These are phyloP conservation scores for Apoda limacodes DNA, from an alignment of 2,888 invertebrate species.

Conservation along the genomic window DNA sequence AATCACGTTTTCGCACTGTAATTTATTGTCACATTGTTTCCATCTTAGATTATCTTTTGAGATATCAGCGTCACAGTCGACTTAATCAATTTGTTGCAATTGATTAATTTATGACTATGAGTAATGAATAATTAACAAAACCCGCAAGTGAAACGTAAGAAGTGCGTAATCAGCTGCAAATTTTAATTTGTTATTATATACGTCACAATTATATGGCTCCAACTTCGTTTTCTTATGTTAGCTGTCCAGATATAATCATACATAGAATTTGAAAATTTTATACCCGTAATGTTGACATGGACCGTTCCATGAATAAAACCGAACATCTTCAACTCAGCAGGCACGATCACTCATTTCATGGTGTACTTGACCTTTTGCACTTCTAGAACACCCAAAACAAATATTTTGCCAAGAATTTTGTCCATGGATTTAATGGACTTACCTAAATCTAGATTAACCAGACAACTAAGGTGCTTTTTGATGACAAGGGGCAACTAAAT, in stretches of 20 bases:
- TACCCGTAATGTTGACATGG: background rate
- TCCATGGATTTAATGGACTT: too few species aligned
- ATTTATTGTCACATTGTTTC: slow-evolving; percentile 16
- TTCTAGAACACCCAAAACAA: too few species aligned
- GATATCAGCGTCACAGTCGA: slow-evolving; percentile 33
- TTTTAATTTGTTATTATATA: background rate
- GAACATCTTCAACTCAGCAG: too few species aligned
- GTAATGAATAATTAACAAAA: slow-evolving; percentile 8
- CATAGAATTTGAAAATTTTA: slow-evolving; percentile 5
- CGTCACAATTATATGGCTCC: background rate
- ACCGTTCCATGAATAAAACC: too few species aligned
- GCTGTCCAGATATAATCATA: background rate
- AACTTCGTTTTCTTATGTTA: too few species aligned
- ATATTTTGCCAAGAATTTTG: too few species aligned
- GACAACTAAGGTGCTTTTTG: too few species aligned
- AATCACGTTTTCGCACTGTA: slow-evolving; percentile 15
- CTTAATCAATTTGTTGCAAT: slow-evolving; percentile 27
- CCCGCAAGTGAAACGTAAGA: background rate
- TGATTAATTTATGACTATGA: slow-evolving; percentile 23
- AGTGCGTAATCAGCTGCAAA: background rate
- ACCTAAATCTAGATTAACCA: too few species aligned
- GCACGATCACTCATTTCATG: too few species aligned
- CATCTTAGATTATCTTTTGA: slow-evolving; percentile 31
- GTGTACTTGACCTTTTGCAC: too few species aligned
- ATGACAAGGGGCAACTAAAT: too few species aligned